Conservation (phyloP, 2,113 vertebrate species). For the Thalassoma bifasciatum region DNA sequence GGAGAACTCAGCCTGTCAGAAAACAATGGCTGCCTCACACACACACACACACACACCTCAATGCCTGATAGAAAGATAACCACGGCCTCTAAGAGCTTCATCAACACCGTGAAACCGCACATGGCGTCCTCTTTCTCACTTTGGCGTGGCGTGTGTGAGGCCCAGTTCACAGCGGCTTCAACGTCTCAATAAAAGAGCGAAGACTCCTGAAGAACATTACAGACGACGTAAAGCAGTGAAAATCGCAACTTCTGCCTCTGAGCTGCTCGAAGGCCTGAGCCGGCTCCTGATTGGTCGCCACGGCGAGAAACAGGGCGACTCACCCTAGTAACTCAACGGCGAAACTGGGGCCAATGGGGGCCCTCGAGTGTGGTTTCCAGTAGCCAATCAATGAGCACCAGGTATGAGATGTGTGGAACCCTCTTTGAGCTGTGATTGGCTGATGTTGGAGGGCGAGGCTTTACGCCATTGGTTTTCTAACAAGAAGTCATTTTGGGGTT, state of each 20-base stretch:
- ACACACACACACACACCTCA: no score
- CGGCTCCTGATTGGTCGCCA: slow-evolving; percentile 55
- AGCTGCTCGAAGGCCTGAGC: slow-evolving; percentile 10
- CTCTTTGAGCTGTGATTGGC: slow-evolving; percentile 53
- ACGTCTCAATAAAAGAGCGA: slow-evolving; percentile 68
- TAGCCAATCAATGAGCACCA: slow-evolving; percentile 49
- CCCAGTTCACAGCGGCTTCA: slow-evolving; percentile 38
- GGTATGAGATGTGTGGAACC: slow-evolving; percentile 16
- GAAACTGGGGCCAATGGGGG: slow-evolving; percentile 61
- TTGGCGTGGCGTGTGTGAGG: slow-evolving; percentile 57
- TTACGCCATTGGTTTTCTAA: slow-evolving; percentile 55
- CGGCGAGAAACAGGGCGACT: slow-evolving; percentile 35
- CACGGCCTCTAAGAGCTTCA: slow-evolving; percentile 80
- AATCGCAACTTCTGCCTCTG: slow-evolving; percentile 8
- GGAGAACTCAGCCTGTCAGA: slow-evolving; percentile 63
- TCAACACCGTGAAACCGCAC: slow-evolving; percentile 84
- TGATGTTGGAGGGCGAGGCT: not conserved
- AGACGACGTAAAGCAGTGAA: slow-evolving; percentile 15
- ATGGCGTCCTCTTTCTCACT: slow-evolving; percentile 72
- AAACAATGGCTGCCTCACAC: slow-evolving; percentile 80
- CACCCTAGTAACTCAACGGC: slow-evolving; percentile 71
- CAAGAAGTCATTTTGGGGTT: slow-evolving; percentile 75
- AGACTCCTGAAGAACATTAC: not conserved
- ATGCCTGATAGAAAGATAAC: slow-evolving; percentile 87
- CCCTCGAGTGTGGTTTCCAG: slow-evolving; percentile 22